phyloP scores from a whole-genome alignment of 2,113 vertebrate species.

The Pseudorectes ferrugineus region DNA sequence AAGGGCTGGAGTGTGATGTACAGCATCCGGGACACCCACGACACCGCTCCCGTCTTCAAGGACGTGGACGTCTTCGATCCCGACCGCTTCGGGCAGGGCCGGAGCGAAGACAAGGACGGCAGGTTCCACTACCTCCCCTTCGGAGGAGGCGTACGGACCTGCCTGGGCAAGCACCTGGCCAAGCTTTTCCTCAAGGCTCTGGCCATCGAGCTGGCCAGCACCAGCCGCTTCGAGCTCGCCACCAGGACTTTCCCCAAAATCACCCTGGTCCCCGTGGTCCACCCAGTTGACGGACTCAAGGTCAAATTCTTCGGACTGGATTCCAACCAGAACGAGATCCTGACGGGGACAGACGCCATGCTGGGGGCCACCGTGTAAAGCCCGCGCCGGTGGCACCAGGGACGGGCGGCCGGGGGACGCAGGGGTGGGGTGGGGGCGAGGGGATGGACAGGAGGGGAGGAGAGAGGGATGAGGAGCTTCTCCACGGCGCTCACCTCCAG shows the following conservation, averaged over 20 bases:
- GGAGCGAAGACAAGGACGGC: slow-evolving; percentile 90
- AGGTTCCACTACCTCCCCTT: slow-evolving; percentile 98
- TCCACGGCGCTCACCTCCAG: no score
- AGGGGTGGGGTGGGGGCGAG: background rate
- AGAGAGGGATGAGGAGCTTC: no score
- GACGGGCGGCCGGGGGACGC: background rate
- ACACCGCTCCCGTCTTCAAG: slow-evolving; percentile 92
- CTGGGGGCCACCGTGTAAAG: slow-evolving; percentile 87
- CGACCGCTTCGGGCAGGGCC: slow-evolving; percentile 90
- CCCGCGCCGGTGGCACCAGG: background rate
- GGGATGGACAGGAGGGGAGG: no score
- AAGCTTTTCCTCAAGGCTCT: slow-evolving; percentile 92
- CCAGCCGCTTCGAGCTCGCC: slow-evolving; percentile 92
- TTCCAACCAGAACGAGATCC: slow-evolving; percentile 98
- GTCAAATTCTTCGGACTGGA: slow-evolving; percentile 97
- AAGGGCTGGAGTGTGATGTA: slow-evolving; percentile 99
- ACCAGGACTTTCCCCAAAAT: slow-evolving; percentile 90
- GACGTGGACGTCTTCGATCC: slow-evolving; percentile 91
- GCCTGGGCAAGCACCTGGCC: slow-evolving; percentile 95
- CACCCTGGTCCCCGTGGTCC: slow-evolving; percentile 90
- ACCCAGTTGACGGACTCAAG: slow-evolving; percentile 89
- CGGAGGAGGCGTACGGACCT: slow-evolving; percentile 90
- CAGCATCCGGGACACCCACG: slow-evolving; percentile 97
- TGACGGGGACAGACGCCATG: slow-evolving; percentile 90
- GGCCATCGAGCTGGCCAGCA: slow-evolving; percentile 91